phyloP scores from a whole-genome alignment of 2,888 invertebrate species.

The Rugalucina vietnamica region DNA sequence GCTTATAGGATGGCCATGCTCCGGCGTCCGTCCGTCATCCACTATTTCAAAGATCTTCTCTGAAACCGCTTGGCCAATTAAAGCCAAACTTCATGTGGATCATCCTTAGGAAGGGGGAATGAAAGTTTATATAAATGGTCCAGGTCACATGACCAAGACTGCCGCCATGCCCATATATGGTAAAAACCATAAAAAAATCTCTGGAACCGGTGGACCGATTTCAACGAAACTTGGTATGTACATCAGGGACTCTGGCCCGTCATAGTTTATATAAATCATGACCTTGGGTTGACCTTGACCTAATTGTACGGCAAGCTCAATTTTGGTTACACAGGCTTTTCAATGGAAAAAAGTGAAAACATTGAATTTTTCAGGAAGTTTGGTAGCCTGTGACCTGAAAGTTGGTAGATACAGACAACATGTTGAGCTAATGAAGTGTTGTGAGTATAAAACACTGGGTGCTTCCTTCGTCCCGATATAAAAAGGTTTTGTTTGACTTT shows the following conservation, averaged over 20 bases:
- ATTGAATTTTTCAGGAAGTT: too few species aligned
- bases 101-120: not conserved
- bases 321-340: too few species aligned
- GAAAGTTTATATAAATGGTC: not conserved
- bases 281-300: not conserved
- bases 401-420: too few species aligned
- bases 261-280: not conserved
- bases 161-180: not conserved
- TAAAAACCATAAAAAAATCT: not conserved
- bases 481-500: too few species aligned
- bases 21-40: too few species aligned
- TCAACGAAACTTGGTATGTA: not conserved
- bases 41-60: too few species aligned
- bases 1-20: too few species aligned
- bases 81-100: not conserved
- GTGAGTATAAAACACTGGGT: too few species aligned
- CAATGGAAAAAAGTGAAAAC: too few species aligned
- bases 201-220: not conserved
- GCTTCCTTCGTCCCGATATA: too few species aligned
- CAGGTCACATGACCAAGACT: not conserved
- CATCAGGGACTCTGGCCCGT: not conserved
- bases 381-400: too few species aligned
- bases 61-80: not conserved
- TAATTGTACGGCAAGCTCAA: not conserved
- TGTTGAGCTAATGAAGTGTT: too few species aligned